Evolutionary conservation across 2,113 vertebrate species (phyloP), one percentile per base, ranked within the genome.

Genomic region (Romanogobio albipinnatus): DNA sequence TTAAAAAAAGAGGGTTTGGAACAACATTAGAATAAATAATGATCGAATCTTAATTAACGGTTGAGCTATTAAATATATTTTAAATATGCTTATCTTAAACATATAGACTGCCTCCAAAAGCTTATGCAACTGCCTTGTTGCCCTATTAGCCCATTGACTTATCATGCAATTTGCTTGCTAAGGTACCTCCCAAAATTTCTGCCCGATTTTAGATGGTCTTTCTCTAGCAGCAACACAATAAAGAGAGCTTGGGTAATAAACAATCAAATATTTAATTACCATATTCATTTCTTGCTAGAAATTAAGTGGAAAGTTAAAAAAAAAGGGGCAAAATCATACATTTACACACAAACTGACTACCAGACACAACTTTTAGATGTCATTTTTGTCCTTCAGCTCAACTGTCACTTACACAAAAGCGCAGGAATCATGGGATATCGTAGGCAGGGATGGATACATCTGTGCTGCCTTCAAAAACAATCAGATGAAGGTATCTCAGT

Each of bases 401-500:
- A 47, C 43, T 47, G 2, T 7, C 43, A 45, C 15, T 39, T 8
- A 68, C 36, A 36, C 19, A 6, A 17, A 3, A 22, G 1, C 8
- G 1, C 17, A 70, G 17, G 66, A 70, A 43, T 70, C 5, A 17
- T 70, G 19, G 36, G 19, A 43, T 70, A 56, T 70, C 66, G 43
- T n/a, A 43, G 17, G 19, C 36, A 71, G 66, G 4, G 19, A 36
- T 39, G 9, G 9, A 39, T 22, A 19, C 70, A 45, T 47, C 39
- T 73, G 70, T 73, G 70, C 39, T 47, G 19, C 66, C 33, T 47
- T 73, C 70, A 47, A 24, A 73, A 47, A 45, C 10, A 11, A 47
- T 73, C 10, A 13, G 70, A 62, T 62, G 24, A 62, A 62, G 77
- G 22, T 91, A 92, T 92, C 93, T 88, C 91, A 0, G 71, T 26